Conservation (phyloP, 1,140 invertebrate species). For the Dreissena rostriformis region DNA sequence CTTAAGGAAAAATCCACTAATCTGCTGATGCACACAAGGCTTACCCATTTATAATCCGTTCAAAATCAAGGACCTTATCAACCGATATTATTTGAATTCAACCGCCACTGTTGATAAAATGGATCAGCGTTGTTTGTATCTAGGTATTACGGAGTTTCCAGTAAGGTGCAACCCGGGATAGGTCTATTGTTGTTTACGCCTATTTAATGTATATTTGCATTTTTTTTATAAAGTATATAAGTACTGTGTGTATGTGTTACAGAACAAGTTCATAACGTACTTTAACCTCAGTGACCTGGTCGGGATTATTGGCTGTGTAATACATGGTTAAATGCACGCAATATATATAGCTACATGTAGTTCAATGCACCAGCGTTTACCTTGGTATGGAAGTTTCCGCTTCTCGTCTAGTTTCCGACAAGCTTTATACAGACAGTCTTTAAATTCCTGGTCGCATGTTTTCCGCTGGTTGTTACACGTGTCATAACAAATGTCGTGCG, state of each 20-base stretch:
- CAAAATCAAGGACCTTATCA: too few relatives aligned
- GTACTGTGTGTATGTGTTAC: background rate
- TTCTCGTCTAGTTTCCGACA: constrained; percentile 84
- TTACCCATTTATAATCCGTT: too few relatives aligned
- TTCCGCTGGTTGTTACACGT: constrained; percentile 93
- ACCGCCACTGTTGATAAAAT: too few relatives aligned
- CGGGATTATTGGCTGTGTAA: background rate
- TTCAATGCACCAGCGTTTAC: background rate
- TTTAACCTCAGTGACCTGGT: background rate
- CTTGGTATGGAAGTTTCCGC: constrained; percentile 20
- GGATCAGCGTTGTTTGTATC: too few relatives aligned
- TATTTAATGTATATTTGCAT: background rate
- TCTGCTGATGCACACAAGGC: too few relatives aligned
- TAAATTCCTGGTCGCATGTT: constrained; percentile 92
- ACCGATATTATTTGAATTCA: too few relatives aligned
- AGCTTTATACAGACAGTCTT: constrained; percentile 91
- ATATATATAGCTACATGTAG: background rate
- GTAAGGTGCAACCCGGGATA: too few relatives aligned
- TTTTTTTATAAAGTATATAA: background rate
- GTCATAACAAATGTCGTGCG: constrained; percentile 94
- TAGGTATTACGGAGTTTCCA: too few relatives aligned
- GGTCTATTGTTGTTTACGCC: background rate
- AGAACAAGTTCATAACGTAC: background rate
- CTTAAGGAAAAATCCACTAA: too few relatives aligned
- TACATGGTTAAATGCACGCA: background rate